Evolutionary conservation across 2,888 invertebrate genomes (phyloP), one percentile per base, ranked within the genome.

Genomic region (Megastigmus dorsalis): DNA sequence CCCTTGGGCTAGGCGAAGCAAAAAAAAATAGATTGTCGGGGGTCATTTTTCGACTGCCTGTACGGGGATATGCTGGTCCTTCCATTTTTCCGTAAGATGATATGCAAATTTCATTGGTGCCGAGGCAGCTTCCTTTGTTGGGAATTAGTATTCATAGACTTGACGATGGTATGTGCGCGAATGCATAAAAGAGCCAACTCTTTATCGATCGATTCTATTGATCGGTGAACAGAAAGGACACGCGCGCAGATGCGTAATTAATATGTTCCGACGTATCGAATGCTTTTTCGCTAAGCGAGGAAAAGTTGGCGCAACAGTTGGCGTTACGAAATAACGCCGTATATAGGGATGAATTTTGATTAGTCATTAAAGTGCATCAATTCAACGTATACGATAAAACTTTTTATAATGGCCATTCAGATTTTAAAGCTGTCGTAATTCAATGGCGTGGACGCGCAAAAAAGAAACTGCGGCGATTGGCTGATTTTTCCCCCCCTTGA

Each of bases 351-450:
- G 15, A 62, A 65, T 75, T 77, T 78, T 74, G 76, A 75, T 67
- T 66, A 50, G 77, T 78, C 79, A 79, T 79, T n/a, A 75, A 78
- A 77, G 76, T 77, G 74, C 74, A 77, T 79, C 72, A 75, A 74
- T 65, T 43, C 43, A 5, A 30, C 20, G n/a, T 54, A 43, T 52
- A 30, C 15, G 18, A 33, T 0, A 15, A 10, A 26, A 36, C 36
- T 26, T 43, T 54, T 43, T 52, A 60, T 43, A 43, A 10, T 15
- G 28, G 26, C 30, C 3, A 43, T 54, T 54, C 45, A 26, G 62
- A 62, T 70, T 54, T 43, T 36, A 23, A 36, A 9, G 13, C 36
- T 4, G 41, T 23, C 10, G 28, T 55, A 55, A 18, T 52, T 15
- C n/a, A 28, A n/a, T n/a, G n/a, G n/a, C n/a, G n/a, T n/a, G n/a